Conservation (phyloP, 92 coral and sea anemone genomes). For the Porites lobata region DNA sequence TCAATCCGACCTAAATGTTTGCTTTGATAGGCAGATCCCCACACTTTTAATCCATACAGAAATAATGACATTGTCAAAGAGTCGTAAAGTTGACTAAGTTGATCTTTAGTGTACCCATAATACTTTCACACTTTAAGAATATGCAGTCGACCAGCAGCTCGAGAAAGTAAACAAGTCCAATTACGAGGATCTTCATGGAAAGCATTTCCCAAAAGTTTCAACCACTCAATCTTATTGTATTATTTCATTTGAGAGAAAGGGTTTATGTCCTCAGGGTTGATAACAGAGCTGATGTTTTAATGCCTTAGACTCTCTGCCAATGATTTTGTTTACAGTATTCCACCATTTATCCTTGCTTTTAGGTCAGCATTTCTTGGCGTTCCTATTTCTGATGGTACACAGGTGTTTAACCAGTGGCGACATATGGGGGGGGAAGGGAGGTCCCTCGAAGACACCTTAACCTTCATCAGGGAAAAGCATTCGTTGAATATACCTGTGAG, state of each 20-base stretch:
- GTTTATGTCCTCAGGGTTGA: conserved; percentile 56
- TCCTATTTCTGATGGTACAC: conserved; percentile 62
- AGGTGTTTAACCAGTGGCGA: conserved; percentile 67
- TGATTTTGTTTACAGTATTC: conserved; percentile 68
- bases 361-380: conserved; percentile 21
- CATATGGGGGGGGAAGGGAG: conserved; percentile 50
- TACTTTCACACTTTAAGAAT: conserved; percentile 37
- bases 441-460: conserved; percentile 59
- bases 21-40: conserved; percentile 54
- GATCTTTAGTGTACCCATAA: conserved; percentile 43
- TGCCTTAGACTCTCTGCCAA: conserved; percentile 54
- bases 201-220: neutral
- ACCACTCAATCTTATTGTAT: neutral
- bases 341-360: conserved; percentile 73
- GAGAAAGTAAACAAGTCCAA: conserved; percentile 28
- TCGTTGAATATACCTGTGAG: conserved; percentile 50
- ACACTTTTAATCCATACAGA: conserved; percentile 22
- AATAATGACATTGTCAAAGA: conserved; percentile 21
- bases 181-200: conserved; percentile 27
- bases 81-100: conserved; percentile 15
- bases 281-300: conserved; percentile 20
- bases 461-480: conserved; percentile 63
- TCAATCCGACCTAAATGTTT: conserved; percentile 46
- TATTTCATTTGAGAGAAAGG: conserved; percentile 28
- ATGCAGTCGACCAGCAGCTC: conserved; percentile 45